Percentiles rank a stretch among this genome's conserved stretches.
These are phyloP conservation scores for Hexactinellida sp. DNA, from an alignment of 37 sponge, comb jelly and placozoan genomes.

Conservation along the genomic window DNA sequence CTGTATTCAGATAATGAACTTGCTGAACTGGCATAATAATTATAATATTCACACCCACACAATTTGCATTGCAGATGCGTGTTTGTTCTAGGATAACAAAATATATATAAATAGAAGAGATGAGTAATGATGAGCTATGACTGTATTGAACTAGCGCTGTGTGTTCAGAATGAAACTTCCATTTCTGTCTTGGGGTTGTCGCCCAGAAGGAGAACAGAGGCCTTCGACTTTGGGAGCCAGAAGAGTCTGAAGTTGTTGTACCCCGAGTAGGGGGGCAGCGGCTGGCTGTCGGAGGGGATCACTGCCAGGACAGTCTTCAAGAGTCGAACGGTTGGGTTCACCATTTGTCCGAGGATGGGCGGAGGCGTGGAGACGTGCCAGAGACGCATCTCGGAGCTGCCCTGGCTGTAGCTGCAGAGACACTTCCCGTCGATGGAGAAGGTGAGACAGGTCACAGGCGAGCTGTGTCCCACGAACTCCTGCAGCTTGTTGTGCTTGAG, in stretches of 20 bases:
- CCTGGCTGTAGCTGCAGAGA: conserved; percentile 65
- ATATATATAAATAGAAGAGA: not conserved
- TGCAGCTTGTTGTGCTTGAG: conserved; percentile 43
- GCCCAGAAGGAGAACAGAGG: not conserved
- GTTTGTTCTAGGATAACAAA: not conserved
- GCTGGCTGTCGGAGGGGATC: not conserved
- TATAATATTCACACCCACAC: not conserved
- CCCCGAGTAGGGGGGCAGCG: not conserved
- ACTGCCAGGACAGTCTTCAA: not conserved
- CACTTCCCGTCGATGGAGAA: conserved; percentile 76
- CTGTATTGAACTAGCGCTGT: not conserved
- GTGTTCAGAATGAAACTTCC: not conserved
- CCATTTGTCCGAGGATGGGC: conserved; percentile 2
- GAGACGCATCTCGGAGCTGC: conserved; percentile 47
- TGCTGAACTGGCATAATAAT: too few species aligned
- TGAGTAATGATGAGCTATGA: not conserved
- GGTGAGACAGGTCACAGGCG: conserved; percentile 55
- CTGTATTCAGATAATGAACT: too few species aligned
- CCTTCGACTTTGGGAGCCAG: conserved; percentile 7
- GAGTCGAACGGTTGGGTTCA: not conserved
- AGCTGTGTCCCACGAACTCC: conserved; percentile 44
- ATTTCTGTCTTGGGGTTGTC: conserved; percentile 6
- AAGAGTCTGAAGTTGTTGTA: conserved; percentile 4
- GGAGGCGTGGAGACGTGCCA: conserved; percentile 59
- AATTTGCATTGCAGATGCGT: not conserved